Evolutionary conservation across 2,113 vertebrate species (phyloP).

Genomic region (Orycteropus afer): DNA sequence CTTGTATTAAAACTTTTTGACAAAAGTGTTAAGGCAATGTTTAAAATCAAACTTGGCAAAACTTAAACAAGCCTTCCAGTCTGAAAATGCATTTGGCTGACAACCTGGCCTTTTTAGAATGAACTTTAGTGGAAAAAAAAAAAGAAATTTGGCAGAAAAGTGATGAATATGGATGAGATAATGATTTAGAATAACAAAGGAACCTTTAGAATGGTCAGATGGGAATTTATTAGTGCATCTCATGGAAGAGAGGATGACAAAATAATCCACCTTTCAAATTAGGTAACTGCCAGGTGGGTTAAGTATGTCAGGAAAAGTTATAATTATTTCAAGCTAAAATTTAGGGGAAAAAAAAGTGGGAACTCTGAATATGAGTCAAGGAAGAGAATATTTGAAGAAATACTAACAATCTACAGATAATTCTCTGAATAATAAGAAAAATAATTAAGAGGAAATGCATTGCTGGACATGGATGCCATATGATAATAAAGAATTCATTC

Average conservation of each 20-base stretch:
- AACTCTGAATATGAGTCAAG: not conserved
- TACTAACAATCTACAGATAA: no score
- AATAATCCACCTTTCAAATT: not conserved
- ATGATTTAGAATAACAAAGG: not conserved
- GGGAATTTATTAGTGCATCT: not conserved
- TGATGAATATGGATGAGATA: not conserved
- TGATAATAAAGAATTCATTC: not conserved
- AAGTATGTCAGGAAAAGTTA: not conserved
- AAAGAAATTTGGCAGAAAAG: not conserved
- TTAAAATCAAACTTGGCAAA: slow-evolving; percentile 3
- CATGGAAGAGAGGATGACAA: not conserved
- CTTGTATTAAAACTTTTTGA: not conserved
- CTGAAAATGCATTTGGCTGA: not conserved
- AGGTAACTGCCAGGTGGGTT: not conserved
- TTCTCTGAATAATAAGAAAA: not conserved
- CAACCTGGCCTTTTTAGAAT: not conserved
- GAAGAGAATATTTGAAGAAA: not conserved
- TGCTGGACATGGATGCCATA: rapidly evolving
- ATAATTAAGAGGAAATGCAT: not conserved
- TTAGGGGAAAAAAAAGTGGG: not conserved
- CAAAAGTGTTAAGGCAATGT: not conserved
- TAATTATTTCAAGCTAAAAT: not conserved
- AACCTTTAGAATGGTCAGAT: not conserved
- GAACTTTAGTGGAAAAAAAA: not conserved
- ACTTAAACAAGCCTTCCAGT: not conserved